Percentiles rank a stretch among this genome's conserved stretches.
These are phyloP conservation scores for Mionectes macconnelli DNA, from an alignment of 2,113 vertebrate species.

Conservation along the genomic window DNA sequence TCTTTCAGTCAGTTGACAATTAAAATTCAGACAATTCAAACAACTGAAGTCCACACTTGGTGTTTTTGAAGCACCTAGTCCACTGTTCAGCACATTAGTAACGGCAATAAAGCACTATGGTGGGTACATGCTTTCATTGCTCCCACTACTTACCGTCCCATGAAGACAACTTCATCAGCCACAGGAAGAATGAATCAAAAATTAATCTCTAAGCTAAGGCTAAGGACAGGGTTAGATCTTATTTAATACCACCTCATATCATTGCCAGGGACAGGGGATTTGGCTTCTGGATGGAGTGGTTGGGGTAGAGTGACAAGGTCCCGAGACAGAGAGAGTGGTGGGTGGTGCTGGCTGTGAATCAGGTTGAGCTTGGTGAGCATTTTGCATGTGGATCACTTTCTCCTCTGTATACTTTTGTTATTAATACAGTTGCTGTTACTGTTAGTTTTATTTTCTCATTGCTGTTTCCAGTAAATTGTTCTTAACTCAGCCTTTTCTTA, in stretches of 20 bases:
- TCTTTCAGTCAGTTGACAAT: not conserved
- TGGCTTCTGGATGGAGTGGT: not conserved
- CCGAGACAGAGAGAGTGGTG: too few species aligned
- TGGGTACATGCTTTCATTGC: not conserved
- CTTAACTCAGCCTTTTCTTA: not conserved
- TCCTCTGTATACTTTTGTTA: not conserved
- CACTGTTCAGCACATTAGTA: not conserved
- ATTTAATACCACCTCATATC: not conserved
- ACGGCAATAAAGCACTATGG: not conserved
- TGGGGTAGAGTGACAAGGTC: too few species aligned
- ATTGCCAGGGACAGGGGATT: not conserved
- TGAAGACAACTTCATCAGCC: not conserved
- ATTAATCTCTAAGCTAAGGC: not conserved
- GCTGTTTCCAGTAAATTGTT: not conserved
- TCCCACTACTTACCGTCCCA: not conserved
- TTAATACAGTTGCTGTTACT: not conserved
- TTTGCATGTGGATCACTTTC: not conserved
- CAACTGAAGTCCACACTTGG: not conserved
- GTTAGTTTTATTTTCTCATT: not conserved
- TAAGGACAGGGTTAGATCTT: not conserved
- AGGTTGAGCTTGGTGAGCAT: not conserved
- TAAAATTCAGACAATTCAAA: not conserved
- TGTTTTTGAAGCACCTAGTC: not conserved
- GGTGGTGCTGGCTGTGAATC: too few species aligned
- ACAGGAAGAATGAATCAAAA: not conserved